phyloP scores from a whole-genome alignment of 2,113 vertebrate species.

The Synodontis membranacea region DNA sequence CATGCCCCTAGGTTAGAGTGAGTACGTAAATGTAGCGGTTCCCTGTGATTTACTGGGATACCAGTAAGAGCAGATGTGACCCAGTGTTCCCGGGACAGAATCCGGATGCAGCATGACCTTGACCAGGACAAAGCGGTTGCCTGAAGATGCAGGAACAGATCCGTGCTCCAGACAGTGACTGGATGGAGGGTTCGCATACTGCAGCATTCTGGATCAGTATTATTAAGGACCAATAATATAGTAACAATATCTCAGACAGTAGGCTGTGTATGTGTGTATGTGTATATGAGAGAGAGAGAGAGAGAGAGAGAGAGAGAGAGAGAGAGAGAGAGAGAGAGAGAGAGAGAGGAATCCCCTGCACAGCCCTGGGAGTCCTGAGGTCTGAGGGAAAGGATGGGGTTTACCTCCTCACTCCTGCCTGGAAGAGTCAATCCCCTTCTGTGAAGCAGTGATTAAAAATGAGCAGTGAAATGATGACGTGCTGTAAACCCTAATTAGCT shows the following conservation, averaged over 20 bases:
- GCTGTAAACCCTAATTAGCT: background rate
- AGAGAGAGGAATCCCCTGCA: constrained; percentile 16
- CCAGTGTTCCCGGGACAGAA: background rate
- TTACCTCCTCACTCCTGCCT: constrained; percentile 18
- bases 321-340: constrained; percentile 2
- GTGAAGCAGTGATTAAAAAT: background rate
- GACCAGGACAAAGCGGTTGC: background rate
- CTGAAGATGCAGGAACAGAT: background rate
- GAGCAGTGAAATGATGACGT: background rate
- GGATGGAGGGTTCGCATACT: background rate
- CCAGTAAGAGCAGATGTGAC: background rate
- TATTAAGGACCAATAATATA: background rate
- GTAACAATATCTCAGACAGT: background rate
- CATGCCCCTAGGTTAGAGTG: background rate
- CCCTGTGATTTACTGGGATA: background rate
- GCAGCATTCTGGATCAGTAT: background rate
- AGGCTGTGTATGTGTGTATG: background rate
- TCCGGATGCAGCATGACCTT: background rate
- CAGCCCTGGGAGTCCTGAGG: constrained; percentile 7
- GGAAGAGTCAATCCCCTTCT: background rate
- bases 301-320: background rate
- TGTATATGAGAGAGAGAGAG: background rate
- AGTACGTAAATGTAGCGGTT: background rate
- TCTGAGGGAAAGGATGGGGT: constrained; percentile 21
- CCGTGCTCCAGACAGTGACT: background rate